Conservation (phyloP, 1,140 invertebrate species). For the Lasaia peninsularis region DNA sequence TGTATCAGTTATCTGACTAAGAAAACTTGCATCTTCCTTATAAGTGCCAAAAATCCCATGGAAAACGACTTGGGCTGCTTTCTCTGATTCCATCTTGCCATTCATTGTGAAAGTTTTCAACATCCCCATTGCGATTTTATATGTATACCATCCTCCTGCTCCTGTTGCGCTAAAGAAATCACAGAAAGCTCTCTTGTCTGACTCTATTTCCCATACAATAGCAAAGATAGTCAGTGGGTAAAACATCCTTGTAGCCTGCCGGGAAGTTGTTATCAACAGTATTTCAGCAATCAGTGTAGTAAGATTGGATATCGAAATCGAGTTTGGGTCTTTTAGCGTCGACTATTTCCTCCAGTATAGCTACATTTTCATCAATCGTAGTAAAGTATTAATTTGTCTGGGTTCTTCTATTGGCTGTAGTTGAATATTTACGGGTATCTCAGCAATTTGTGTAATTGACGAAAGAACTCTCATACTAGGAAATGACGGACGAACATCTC, state of each 20-base stretch:
- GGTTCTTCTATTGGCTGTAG: background rate
- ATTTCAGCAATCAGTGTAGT: background rate
- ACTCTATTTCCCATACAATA: background rate
- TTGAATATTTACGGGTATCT: background rate
- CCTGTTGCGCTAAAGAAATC: background rate
- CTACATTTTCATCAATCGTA: conserved; percentile 9
- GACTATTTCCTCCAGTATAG: background rate
- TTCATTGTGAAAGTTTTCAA: background rate
- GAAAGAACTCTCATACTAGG: background rate
- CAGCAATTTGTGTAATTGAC: background rate
- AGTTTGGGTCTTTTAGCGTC: too few species aligned
- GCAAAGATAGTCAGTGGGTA: background rate
- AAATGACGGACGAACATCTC: conserved; percentile 13
- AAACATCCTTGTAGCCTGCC: background rate
- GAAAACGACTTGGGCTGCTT: background rate
- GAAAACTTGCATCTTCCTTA: background rate
- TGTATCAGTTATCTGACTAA: background rate
- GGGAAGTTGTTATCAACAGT: background rate
- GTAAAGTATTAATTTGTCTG: background rate
- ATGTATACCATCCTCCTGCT: background rate
- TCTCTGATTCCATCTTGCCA: background rate
- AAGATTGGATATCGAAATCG: too few species aligned
- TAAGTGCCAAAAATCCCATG: background rate
- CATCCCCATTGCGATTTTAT: background rate
- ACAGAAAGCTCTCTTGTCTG: background rate